A percentile compares a stretch with the other conserved stretches of the same genome.
Conservation (phyloP, 2,888 invertebrate species). For the Lumbricus terrestris region DNA sequence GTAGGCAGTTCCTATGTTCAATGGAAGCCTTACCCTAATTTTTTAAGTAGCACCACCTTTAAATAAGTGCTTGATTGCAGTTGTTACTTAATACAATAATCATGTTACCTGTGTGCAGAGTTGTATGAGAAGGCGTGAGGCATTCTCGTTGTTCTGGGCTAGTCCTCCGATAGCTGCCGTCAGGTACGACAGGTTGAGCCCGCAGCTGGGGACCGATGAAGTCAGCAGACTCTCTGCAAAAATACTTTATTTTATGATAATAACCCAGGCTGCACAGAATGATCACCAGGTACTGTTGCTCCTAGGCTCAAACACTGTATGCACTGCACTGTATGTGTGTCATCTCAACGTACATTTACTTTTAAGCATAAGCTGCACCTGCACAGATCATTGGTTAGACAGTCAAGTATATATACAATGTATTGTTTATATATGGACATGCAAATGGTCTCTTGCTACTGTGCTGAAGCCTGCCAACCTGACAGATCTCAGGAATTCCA, state of each 20-base stretch:
- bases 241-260: not conserved
- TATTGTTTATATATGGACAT: too few species aligned
- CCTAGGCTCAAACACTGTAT: not conserved
- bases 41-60: too few species aligned
- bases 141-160: constrained; percentile 64
- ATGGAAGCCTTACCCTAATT: too few species aligned
- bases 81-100: not conserved
- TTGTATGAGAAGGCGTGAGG: constrained; percentile 65
- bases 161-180: constrained; percentile 63
- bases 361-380: too few species aligned
- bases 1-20: too few species aligned
- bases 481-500: too few species aligned
- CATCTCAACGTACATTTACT: not conserved
- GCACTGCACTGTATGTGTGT: not conserved
- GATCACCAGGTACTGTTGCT: not conserved
- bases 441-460: too few species aligned
- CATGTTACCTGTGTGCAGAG: constrained; percentile 59
- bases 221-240: not conserved
- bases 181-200: constrained; percentile 44
- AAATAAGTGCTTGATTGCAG: not conserved
- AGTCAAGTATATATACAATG: too few species aligned
- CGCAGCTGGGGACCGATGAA: constrained; percentile 21
- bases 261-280: not conserved
- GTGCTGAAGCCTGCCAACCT: too few species aligned
- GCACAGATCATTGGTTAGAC: too few species aligned